phyloP scores from a whole-genome alignment of 2,888 invertebrate genomes.

The Lepeophtheirus nordmannii region DNA sequence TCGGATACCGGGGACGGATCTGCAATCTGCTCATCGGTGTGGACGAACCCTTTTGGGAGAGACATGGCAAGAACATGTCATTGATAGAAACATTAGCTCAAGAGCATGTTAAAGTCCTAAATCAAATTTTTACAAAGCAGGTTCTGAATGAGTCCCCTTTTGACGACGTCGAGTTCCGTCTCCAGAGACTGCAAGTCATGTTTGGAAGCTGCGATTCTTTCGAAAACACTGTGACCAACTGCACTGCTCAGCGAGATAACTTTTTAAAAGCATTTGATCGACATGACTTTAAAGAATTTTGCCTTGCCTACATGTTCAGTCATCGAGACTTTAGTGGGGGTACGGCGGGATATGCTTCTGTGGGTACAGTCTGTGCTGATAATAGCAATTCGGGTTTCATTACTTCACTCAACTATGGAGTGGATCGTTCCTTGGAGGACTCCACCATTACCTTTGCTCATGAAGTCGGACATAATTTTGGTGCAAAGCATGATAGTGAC shows the following conservation, averaged over 20 bases:
- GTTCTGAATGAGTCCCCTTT: not conserved
- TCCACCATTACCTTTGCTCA: slow-evolving; percentile 12
- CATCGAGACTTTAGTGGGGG: slow-evolving; percentile 8
- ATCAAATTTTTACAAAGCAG: not conserved
- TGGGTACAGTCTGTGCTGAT: slow-evolving; percentile 1
- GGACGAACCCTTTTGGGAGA: slow-evolving; percentile 13
- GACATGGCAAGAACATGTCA: not conserved
- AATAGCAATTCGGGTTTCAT: slow-evolving; percentile 7
- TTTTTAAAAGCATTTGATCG: not conserved
- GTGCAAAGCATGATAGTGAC: slow-evolving; percentile 8
- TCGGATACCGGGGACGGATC: not conserved
- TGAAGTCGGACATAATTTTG: slow-evolving; percentile 11
- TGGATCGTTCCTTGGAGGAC: slow-evolving; percentile 12
- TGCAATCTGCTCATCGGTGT: slow-evolving; percentile 14
- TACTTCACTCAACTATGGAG: slow-evolving; percentile 9
- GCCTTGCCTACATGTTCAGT: slow-evolving; percentile 9
- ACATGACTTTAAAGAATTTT: not conserved
- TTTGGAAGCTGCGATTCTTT: slow-evolving; percentile 13
- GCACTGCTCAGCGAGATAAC: slow-evolving; percentile 1
- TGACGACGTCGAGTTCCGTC: not conserved
- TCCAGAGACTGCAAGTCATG: slow-evolving; percentile 2
- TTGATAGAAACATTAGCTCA: not conserved
- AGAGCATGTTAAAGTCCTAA: slow-evolving; percentile 1
- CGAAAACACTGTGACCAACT: not conserved
- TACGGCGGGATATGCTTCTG: slow-evolving; percentile 9